Conservation (phyloP, 2,113 vertebrate species). For the Struthio camelus region DNA sequence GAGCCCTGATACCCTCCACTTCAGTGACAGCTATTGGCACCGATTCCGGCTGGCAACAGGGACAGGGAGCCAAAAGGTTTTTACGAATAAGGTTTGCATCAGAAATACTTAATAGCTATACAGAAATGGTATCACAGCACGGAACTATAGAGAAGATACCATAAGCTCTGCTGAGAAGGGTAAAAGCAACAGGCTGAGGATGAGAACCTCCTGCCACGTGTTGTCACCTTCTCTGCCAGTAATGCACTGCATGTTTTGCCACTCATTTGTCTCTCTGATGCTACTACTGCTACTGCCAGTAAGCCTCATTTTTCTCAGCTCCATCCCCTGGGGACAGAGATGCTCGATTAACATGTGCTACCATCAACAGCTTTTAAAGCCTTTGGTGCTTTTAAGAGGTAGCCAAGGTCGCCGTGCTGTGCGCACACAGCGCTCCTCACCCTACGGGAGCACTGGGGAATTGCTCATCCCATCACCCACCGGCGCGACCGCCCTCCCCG, state of each 20-base stretch:
- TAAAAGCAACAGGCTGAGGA: not conserved
- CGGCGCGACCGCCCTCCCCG: not conserved
- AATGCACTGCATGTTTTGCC: too few relatives aligned
- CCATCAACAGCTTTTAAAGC: too few relatives aligned
- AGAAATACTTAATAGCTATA: not conserved
- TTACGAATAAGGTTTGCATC: not conserved
- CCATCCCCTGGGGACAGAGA: not conserved
- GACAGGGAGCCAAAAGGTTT: not conserved
- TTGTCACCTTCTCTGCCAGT: too few relatives aligned
- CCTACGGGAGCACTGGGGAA: not conserved
- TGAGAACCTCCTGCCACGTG: not conserved
- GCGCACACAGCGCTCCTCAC: too few relatives aligned
- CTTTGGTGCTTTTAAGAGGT: accelerated
- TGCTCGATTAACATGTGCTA: too few relatives aligned
- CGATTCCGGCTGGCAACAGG: not conserved
- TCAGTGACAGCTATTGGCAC: not conserved
- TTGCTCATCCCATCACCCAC: not conserved
- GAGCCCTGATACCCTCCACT: too few relatives aligned
- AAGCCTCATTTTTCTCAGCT: not conserved
- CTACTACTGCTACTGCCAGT: not conserved
- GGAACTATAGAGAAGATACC: too few relatives aligned
- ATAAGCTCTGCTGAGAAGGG: accelerated
- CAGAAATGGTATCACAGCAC: not conserved
- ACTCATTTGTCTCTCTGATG: not conserved
- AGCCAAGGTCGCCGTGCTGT: accelerated